A percentile compares a stretch with the other conserved stretches of the same genome.
Conservation (phyloP, 1,140 invertebrate genomes). For the Drosophila saltans region DNA sequence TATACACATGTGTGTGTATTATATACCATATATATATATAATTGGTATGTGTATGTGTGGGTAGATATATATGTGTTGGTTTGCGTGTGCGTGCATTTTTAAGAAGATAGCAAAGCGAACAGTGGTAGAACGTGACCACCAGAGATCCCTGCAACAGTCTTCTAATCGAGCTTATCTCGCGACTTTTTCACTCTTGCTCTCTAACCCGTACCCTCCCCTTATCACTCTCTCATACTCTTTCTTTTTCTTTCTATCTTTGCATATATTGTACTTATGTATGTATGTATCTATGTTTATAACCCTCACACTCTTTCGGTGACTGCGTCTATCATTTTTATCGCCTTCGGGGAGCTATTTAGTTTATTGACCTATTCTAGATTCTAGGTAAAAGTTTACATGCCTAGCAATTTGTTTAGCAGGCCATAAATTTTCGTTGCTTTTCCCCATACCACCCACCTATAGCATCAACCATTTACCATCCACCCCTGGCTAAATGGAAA, state of each 20-base stretch:
- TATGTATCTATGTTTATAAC: background rate
- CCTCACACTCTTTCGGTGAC: conserved; percentile 17
- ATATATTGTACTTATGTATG: background rate
- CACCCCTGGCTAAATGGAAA: conserved; percentile 6
- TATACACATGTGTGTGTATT: conserved; percentile 42
- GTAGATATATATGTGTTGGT: conserved; percentile 20
- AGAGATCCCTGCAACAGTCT: conserved; percentile 35
- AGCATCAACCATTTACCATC: background rate
- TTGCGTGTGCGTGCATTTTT: conserved; percentile 62
- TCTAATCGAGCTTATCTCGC: conserved; percentile 71
- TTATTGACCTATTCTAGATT: conserved; percentile 65
- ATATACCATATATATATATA: conserved; percentile 1
- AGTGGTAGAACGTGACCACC: conserved; percentile 41
- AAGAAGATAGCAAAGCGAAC: conserved; percentile 39
- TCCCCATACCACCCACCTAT: background rate
- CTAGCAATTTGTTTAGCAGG: conserved; percentile 65
- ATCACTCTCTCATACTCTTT: too few species aligned
- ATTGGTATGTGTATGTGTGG: conserved; percentile 4
- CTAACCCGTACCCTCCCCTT: background rate
- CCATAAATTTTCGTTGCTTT: conserved; percentile 51
- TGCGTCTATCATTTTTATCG: conserved; percentile 67
- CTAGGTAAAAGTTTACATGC: conserved; percentile 58
- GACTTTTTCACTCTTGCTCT: conserved; percentile 37
- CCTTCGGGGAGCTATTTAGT: conserved; percentile 58
- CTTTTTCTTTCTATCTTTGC: conserved; percentile 2